Percentiles rank a stretch among this genome's conserved stretches.
phyloP scores from a whole-genome alignment of 2,797 vertebrate genomes.

The Clarias platycephalus region DNA sequence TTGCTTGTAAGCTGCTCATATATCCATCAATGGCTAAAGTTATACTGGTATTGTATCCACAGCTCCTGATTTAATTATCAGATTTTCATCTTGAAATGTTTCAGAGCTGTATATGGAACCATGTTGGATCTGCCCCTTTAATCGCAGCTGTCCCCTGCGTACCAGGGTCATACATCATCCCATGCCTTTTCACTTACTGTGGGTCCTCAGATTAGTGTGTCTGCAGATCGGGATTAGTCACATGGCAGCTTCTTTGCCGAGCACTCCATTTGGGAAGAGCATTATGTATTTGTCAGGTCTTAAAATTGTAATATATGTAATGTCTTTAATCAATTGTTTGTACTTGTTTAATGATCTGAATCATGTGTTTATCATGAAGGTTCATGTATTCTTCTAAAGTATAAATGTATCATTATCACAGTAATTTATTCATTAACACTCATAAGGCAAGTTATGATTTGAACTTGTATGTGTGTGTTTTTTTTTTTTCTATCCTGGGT shows the following conservation, averaged over 20 bases:
- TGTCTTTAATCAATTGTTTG: slow-evolving; percentile 35
- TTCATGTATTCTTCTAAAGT: slow-evolving; percentile 43
- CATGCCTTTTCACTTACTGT: background rate
- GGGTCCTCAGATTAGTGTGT: background rate
- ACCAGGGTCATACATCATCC: background rate
- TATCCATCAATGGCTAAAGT: slow-evolving; percentile 10
- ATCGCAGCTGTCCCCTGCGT: background rate
- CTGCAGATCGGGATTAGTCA: background rate
- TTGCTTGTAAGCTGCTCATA: slow-evolving; percentile 7
- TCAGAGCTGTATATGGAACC: background rate
- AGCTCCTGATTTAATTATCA: background rate
- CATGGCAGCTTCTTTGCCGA: slow-evolving; percentile 25
- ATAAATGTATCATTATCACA: slow-evolving; percentile 49
- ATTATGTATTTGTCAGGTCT: slow-evolving; percentile 33
- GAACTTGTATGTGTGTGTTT: slow-evolving; percentile 19
- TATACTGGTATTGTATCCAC: background rate
- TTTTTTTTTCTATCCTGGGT: background rate
- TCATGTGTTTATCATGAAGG: slow-evolving; percentile 32
- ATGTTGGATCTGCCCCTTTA: slow-evolving; percentile 5
- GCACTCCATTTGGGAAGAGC: slow-evolving; percentile 8
- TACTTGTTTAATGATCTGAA: slow-evolving; percentile 45
- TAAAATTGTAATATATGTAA: slow-evolving; percentile 15
- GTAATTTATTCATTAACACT: slow-evolving; percentile 56
- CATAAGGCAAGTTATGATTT: slow-evolving; percentile 32
- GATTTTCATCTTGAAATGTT: background rate